Evolutionary conservation across 2,113 vertebrate species (phyloP).

Genomic region (Hiodon alosoides): DNA sequence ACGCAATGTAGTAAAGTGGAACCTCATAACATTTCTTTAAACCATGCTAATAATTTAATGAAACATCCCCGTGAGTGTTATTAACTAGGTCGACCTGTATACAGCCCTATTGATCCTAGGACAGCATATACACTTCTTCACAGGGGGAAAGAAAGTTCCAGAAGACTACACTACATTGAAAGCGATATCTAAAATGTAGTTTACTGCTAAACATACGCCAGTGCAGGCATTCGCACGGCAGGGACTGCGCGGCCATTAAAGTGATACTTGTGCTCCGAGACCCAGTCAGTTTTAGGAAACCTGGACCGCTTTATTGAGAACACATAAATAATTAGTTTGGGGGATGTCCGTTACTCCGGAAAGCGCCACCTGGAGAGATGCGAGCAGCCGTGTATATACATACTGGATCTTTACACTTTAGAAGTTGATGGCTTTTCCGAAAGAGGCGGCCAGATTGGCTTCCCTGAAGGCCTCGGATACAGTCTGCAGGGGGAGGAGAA

Average conservation of each 20-base stretch:
- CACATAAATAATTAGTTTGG: constrained; percentile 50
- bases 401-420: constrained; percentile 50
- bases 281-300: constrained; percentile 1
- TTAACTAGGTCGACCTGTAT: not conserved
- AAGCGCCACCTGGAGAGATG: constrained; percentile 24
- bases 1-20: not conserved
- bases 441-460: constrained; percentile 94
- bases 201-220: no score
- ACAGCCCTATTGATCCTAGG: no score
- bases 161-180: no score
- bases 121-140: no score
- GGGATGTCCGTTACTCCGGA: not conserved
- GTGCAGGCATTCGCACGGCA: no score
- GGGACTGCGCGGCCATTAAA: no score
- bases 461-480: constrained; percentile 98
- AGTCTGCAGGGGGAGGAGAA: constrained; percentile 66
- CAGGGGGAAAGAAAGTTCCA: no score
- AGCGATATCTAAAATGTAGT: no score
- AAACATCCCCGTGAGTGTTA: not conserved
- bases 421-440: constrained; percentile 98
- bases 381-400: constrained; percentile 34
- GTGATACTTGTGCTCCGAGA: constrained; percentile 4
- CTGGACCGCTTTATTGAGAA: constrained; percentile 30
- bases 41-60: not conserved
- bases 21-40: not conserved